Evolutionary conservation across 1,140 invertebrate genomes (phyloP).

Genomic region (Drosophila neocordata): DNA sequence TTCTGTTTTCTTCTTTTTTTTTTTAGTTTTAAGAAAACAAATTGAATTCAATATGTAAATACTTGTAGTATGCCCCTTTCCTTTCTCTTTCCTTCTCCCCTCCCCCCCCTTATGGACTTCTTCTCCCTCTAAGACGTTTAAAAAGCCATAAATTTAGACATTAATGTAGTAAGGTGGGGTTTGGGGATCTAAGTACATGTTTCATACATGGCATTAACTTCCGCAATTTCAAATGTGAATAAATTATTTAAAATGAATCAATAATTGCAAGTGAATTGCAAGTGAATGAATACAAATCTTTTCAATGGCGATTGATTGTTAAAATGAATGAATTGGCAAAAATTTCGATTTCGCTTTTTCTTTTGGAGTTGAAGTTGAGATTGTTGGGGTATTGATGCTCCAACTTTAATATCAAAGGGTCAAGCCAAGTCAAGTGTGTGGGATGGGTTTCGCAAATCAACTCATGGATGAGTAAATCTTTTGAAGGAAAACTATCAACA

Average conservation of each 20-base stretch:
- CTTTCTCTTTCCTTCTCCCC: not conserved
- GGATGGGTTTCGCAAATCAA: not conserved
- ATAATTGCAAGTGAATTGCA: constrained; percentile 55
- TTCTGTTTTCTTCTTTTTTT: not conserved
- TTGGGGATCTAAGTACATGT: constrained; percentile 15
- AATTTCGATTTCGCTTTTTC: constrained; percentile 16
- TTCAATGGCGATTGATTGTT: constrained; percentile 33
- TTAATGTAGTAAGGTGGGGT: too few relatives aligned
- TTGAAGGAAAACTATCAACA: not conserved
- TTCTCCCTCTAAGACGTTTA: constrained; percentile 52
- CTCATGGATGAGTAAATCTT: not conserved
- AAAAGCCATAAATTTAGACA: constrained; percentile 61
- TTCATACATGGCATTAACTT: constrained; percentile 45
- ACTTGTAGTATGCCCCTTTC: constrained; percentile 24
- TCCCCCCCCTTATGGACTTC: too few relatives aligned
- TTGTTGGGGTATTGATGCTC: too few relatives aligned
- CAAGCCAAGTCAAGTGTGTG: constrained; percentile 8
- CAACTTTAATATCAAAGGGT: too few relatives aligned
- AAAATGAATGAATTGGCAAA: constrained; percentile 44
- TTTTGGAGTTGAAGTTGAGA: too few relatives aligned
- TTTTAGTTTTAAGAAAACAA: constrained; percentile 45
- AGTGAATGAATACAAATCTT: constrained; percentile 1
- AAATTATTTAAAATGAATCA: constrained; percentile 2
- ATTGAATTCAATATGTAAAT: constrained; percentile 77
- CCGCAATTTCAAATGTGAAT: constrained; percentile 28